Evolutionary conservation across 2,113 vertebrate genomes (phyloP).

Genomic region (Rhea pennata): DNA sequence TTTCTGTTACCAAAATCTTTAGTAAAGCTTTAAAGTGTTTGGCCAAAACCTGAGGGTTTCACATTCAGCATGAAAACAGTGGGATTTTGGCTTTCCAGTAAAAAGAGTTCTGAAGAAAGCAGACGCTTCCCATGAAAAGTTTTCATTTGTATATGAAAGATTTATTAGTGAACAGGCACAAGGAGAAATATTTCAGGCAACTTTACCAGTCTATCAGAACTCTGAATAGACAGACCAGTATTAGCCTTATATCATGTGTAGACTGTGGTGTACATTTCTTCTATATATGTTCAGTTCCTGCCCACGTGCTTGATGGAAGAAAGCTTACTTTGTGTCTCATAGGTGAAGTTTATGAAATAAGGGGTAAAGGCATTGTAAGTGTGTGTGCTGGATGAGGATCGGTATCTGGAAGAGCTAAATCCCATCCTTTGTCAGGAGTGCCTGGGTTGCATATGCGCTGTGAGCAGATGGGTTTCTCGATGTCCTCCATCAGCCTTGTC

Average conservation of each 20-base stretch:
- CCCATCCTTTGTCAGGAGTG: background rate
- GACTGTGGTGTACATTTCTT: background rate
- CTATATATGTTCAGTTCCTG: constrained; percentile 18
- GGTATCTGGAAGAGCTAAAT: background rate
- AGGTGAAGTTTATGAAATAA: background rate
- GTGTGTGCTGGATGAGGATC: background rate
- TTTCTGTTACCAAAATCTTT: background rate
- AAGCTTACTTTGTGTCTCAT: constrained; percentile 17
- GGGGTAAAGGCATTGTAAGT: background rate
- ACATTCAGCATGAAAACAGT: background rate
- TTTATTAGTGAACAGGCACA: background rate
- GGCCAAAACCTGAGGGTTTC: background rate
- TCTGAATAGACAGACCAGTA: background rate
- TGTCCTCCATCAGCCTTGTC: background rate
- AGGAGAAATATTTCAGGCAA: constrained; percentile 4
- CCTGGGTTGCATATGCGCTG: background rate
- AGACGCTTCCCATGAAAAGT: background rate
- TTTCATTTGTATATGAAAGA: background rate
- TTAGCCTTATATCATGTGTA: constrained; percentile 9
- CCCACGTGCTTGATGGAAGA: background rate
- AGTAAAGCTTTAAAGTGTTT: background rate
- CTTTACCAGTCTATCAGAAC: background rate
- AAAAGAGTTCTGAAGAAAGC: background rate
- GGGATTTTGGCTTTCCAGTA: background rate
- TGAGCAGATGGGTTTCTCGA: background rate